Evolutionary conservation across 92 coral and sea anemone genomes (phyloP), one percentile per base, ranked within the genome.

Genomic region (Parazoanthus darwini): DNA sequence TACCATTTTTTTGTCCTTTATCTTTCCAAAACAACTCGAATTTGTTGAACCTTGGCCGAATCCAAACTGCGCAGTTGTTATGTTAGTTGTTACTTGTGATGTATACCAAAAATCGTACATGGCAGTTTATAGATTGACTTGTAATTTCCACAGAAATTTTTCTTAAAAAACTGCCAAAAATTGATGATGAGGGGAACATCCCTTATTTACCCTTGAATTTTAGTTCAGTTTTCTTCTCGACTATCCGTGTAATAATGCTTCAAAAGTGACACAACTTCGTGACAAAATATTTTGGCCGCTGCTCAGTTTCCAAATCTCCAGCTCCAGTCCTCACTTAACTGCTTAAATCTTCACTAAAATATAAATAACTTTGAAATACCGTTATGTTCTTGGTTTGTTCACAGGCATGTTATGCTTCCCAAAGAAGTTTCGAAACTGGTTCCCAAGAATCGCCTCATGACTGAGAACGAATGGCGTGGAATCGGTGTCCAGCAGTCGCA

Each of bases 401-500:
- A 8, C 50, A 96, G 98, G 77, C 98, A 96, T 81, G 98, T 96
- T 35, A 89, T 96, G 92, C 85, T 96, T 38, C 98, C 98, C 10
- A 94, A 94, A 80, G 96, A 96, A 80, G 89, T 96, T 71, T 88
- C 96, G 7, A 94, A 93, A 78, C 90, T 92, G 59, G 98, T 96
- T 42, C 97, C 97, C 68, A 93, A 86, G 91, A 90, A 90, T 54
- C 88, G 90, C 37, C 89, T 96, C 25, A 96, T 96, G 98, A 79
- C 96, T 1, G 98, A 96, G 78, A 91, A 86, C 39, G 96, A 96
- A 93, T 96, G 98, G 98, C 93, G 98, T 22, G 78, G 89, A 58
- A 91, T 96, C 79, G 98, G 98, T 37, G 94, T 96, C 71, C 98
- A 96, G 86, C 98, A 96, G 80, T 96, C 98, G 25, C 93, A 93